Evolutionary conservation across 92 coral and sea anemone genomes (phyloP).

Genomic region (Epizoanthus rinbou): DNA sequence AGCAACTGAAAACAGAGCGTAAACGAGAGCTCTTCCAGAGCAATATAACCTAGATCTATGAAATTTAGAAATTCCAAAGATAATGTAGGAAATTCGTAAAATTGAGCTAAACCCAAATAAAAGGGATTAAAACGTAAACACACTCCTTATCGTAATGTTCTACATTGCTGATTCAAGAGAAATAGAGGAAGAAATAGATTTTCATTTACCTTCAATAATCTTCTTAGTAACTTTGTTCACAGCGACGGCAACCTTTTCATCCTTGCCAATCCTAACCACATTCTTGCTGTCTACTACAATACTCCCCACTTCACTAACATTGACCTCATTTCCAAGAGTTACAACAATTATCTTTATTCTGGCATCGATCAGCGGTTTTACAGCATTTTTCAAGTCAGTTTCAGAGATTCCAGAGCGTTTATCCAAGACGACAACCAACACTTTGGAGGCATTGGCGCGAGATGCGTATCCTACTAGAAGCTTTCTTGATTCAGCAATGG

Average conservation of each 20-base stretch:
- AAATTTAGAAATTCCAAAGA: too few relatives aligned
- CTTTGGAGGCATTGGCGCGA: constrained; percentile 13
- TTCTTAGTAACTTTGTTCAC: constrained; percentile 22
- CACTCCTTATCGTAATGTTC: background rate
- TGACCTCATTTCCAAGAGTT: background rate
- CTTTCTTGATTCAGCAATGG: constrained; percentile 14
- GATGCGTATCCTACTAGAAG: constrained; percentile 7
- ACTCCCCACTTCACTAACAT: background rate
- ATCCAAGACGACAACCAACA: constrained; percentile 13
- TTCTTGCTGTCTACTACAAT: background rate
- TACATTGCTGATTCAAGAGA: background rate
- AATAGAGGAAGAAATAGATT: background rate
- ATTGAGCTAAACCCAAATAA: too few relatives aligned
- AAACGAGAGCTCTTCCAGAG: too few relatives aligned
- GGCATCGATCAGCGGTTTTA: constrained; percentile 26
- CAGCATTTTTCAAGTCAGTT: background rate
- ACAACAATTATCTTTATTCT: constrained; percentile 25
- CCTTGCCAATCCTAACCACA: background rate
- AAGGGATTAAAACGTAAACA: background rate
- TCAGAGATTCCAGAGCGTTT: constrained; percentile 19
- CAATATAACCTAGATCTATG: background rate
- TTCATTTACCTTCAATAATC: constrained; percentile 16
- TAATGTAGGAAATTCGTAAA: too few relatives aligned
- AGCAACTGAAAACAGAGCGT: background rate
- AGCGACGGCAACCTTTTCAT: background rate